These are phyloP conservation scores for Aphaenogaster rudis DNA, from an alignment of 1,140 invertebrate species.

Conservation along the genomic window DNA sequence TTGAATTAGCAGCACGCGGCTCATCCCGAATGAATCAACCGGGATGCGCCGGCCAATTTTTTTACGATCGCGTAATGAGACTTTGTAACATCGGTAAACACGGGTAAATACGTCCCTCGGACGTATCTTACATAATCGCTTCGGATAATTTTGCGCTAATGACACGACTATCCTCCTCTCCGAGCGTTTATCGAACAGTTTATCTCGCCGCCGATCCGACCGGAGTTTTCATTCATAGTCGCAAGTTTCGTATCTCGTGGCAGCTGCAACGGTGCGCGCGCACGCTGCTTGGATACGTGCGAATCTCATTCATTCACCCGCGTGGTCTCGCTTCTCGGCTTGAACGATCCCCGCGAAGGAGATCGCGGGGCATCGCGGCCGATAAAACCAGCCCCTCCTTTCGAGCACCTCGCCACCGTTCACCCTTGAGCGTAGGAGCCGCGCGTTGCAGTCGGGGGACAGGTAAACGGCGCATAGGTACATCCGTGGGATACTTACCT, in stretches of 20 bases:
- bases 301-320: slow-evolving; percentile 60
- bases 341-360: slow-evolving; percentile 35
- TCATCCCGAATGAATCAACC: slow-evolving; percentile 51
- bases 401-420: slow-evolving; percentile 56
- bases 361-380: background rate
- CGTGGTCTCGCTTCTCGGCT: background rate
- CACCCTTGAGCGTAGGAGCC: slow-evolving; percentile 37
- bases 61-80: slow-evolving; percentile 31
- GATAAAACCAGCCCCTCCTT: slow-evolving; percentile 63
- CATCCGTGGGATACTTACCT: slow-evolving; percentile 68
- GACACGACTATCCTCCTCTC: background rate
- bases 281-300: background rate
- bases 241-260: slow-evolving; percentile 27
- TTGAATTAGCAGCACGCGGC: slow-evolving; percentile 62
- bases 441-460: slow-evolving; percentile 15
- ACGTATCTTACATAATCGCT: background rate
- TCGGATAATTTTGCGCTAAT: slow-evolving; percentile 15
- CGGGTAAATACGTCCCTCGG: background rate
- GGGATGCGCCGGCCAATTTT: slow-evolving; percentile 10
- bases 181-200: background rate
- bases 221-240: slow-evolving; percentile 55
- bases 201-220: background rate
- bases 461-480: slow-evolving; percentile 47
- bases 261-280: too few species aligned
- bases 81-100: slow-evolving; percentile 35